Conservation (phyloP, 2,113 vertebrate genomes). For the Sylvietta virens region DNA sequence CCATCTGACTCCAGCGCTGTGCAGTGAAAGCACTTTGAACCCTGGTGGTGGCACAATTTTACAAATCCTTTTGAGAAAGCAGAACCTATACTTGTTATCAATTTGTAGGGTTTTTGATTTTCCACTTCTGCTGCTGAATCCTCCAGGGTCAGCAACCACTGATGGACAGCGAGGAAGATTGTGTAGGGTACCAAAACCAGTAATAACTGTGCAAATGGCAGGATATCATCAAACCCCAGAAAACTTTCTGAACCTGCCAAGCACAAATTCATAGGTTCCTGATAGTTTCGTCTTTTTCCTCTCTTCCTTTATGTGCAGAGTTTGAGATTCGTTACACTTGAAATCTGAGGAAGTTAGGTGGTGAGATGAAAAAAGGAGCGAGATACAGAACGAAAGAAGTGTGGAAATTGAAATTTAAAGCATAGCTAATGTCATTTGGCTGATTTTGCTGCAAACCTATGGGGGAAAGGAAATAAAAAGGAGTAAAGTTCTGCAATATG, state of each 20-base stretch:
- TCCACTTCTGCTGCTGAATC: neutral
- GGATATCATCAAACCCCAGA: neutral
- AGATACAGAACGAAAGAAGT: conserved; percentile 32
- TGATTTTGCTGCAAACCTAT: conserved; percentile 33
- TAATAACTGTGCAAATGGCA: neutral
- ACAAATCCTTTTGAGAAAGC: neutral
- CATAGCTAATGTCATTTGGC: conserved; percentile 59
- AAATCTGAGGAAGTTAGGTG: conserved; percentile 41
- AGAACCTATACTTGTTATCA: neutral
- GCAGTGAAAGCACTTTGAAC: neutral
- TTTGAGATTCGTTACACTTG: conserved; percentile 14
- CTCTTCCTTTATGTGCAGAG: neutral
- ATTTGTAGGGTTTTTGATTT: neutral
- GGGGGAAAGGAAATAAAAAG: neutral
- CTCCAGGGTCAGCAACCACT: neutral
- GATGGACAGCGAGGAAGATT: neutral
- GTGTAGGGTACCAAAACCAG: neutral
- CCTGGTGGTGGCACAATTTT: neutral
- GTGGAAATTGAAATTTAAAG: conserved; percentile 58
- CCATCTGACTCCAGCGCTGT: neutral
- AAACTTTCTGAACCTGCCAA: neutral
- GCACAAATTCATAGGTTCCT: neutral
- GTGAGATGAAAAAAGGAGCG: conserved; percentile 29
- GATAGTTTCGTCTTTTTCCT: neutral
- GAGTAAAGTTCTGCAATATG: neutral